Conservation (phyloP, 2,797 vertebrate genomes). For the Clarias platycephalus region DNA sequence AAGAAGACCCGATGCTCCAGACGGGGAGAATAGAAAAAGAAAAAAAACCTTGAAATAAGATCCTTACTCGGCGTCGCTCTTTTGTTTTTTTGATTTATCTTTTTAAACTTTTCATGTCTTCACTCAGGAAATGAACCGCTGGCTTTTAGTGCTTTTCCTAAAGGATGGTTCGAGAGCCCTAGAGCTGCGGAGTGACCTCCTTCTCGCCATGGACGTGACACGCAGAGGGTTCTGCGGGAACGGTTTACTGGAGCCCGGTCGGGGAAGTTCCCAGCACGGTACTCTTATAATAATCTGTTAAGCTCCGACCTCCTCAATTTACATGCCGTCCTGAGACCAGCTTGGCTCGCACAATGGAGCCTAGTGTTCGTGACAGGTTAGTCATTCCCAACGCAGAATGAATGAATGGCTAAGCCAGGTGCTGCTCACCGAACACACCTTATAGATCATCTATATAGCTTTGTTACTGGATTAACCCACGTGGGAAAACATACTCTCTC, state of each 20-base stretch:
- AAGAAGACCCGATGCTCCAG: constrained; percentile 40
- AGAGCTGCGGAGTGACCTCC: background rate
- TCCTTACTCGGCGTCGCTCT: background rate
- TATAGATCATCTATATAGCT: background rate
- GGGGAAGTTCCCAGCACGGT: constrained; percentile 41
- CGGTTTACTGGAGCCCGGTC: constrained; percentile 32
- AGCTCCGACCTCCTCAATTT: constrained; percentile 34
- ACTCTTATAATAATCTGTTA: constrained; percentile 34
- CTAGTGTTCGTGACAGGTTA: constrained; percentile 48
- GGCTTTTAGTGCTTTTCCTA: background rate
- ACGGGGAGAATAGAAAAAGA: background rate
- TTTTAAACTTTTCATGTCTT: constrained; percentile 19
- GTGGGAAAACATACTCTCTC: too few species aligned
- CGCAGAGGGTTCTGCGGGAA: constrained; percentile 37
- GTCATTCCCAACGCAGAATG: constrained; percentile 30
- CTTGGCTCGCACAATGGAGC: constrained; percentile 35
- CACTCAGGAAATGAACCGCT: background rate
- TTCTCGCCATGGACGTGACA: constrained; percentile 10
- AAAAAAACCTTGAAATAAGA: constrained; percentile 36
- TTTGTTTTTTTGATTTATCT: constrained; percentile 29
- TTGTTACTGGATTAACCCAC: background rate
- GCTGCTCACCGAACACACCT: constrained; percentile 18
- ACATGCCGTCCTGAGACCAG: constrained; percentile 15
- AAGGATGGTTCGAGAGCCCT: background rate
- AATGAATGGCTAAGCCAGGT: constrained; percentile 45